These are phyloP conservation scores for Sus scrofa DNA, from an alignment of 2,113 vertebrate species.

Conservation along the genomic window T2T-Sscrofa CM000813.6:147876501-147877000, in stretches of 20 bases:
- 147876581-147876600: background rate
- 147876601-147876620: background rate
- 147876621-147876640: background rate
- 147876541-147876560: background rate
- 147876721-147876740: background rate
- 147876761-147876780: background rate
- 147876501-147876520: background rate
- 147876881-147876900: background rate
- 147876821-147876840: background rate
- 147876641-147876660: background rate
- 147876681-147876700: background rate
- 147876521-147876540: background rate
- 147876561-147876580: background rate
- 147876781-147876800: background rate
- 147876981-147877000: background rate
- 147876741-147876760: background rate
- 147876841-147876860: background rate
- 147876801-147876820: background rate
- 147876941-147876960: background rate
- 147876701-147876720: background rate
- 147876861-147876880: background rate
- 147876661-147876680: background rate
- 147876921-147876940: too few species aligned
- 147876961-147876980: background rate
- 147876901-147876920: background rate